These are phyloP conservation scores for Metallyticus violacea DNA, from an alignment of 2,888 invertebrate species.

Conservation along the genomic window DNA sequence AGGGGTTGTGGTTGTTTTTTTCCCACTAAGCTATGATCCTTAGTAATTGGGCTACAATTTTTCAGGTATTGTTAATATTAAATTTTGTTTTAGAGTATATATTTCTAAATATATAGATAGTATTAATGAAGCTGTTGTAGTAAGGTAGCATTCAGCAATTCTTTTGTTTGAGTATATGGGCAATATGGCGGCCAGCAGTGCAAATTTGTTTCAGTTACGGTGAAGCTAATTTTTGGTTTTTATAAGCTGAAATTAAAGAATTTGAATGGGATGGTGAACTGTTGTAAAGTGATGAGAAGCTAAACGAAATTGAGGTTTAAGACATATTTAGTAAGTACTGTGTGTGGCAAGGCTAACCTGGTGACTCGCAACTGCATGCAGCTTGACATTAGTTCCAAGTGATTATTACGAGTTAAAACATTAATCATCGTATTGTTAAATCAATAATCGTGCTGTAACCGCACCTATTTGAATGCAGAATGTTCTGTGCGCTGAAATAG, in stretches of 20 bases:
- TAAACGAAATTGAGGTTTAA: not conserved
- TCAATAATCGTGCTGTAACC: no score
- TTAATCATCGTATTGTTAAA: no score
- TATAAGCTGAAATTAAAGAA: not conserved
- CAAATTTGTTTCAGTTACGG: not conserved
- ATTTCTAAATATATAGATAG: not conserved
- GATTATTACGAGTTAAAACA: no score
- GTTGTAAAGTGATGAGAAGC: not conserved
- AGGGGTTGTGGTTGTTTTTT: not conserved
- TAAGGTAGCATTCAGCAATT: not conserved
- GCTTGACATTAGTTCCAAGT: no score
- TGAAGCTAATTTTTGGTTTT: not conserved
- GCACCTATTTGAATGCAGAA: no score
- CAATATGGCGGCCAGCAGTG: not conserved
- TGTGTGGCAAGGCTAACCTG: not conserved
- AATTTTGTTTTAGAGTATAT: not conserved
- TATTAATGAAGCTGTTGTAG: not conserved
- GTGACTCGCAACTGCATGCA: no score
- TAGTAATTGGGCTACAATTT: not conserved
- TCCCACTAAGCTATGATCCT: not conserved
- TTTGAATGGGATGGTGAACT: no score
- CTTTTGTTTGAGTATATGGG: not conserved
- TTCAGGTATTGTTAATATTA: not conserved
- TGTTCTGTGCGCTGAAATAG: no score
- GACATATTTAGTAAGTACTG: not conserved